Percentiles rank a stretch among this genome's conserved stretches.
Conservation (phyloP, 2,113 vertebrate genomes). For the Chinchilla lanigera region DNA sequence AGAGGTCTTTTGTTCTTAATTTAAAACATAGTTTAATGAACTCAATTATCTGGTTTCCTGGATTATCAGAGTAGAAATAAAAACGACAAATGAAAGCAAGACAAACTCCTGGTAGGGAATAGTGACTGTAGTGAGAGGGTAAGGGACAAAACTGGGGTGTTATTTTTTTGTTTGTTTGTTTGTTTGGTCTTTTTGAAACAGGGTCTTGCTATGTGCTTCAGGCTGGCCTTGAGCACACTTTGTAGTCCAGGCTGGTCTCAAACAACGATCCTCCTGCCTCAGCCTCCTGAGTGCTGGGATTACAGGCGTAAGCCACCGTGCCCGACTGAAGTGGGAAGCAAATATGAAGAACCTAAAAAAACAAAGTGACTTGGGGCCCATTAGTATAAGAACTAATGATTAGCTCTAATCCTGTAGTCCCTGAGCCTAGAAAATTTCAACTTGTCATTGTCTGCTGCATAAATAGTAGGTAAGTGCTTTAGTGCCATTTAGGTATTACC, state of each 20-base stretch:
- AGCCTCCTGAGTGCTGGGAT: no score
- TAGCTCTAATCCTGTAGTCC: background rate
- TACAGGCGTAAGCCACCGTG: no score
- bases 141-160: background rate
- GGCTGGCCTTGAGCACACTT: no score
- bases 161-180: no score
- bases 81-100: background rate
- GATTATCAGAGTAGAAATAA: slow-evolving; percentile 39
- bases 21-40: slow-evolving; percentile 11
- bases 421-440: background rate
- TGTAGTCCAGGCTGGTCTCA: no score
- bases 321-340: background rate
- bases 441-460: background rate
- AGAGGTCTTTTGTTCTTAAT: slow-evolving; percentile 12
- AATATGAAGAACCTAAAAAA: background rate
- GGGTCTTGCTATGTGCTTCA: no score
- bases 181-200: no score
- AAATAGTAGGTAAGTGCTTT: background rate
- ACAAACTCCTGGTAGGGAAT: background rate
- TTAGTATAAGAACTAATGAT: background rate
- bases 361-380: background rate
- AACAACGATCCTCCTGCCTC: no score
- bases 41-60: background rate
- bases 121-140: background rate
- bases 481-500: background rate